Base-by-base conservation (phyloP, 2,797 vertebrate genomes). In the Anas acuta region DNA sequence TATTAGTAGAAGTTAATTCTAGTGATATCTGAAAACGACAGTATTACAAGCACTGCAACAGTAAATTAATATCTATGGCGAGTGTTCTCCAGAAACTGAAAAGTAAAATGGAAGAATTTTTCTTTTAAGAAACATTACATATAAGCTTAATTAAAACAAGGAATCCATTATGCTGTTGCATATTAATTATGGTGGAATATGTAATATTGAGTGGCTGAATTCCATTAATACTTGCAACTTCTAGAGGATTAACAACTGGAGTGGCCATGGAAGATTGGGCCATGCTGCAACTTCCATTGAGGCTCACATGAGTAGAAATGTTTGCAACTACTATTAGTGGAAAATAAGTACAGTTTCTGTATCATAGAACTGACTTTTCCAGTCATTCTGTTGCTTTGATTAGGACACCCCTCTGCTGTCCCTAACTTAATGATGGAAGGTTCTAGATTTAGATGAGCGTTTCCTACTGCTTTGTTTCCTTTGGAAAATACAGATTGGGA, bases 341-440 rank as follows among this genome's bases (percentile, higher is more conserved):
- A 37, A 56, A 0, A 0, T 22, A 6, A 0, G 6, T 18, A 51
- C 49, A 72, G 28, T 25, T 87, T 61, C 30, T 13, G 25, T 45
- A 4, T 13, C 58, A n/a, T 26, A 49, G 23, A 61, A 62, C 8
- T 66, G 15, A 47, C 70, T 80, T 75, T 58, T 37, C 32, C 28
- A 33, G 12, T 26, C 21, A 9, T 26, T 18, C 32, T 17, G 0
- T 71, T 65, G 32, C 60, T 78, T 69, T 57, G 35, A 26, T 3
- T 0, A 53, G 60, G 49, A 37, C 10, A 20, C 10, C 73, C 23
- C 35, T 62, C 49, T 75, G 25, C 62, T 51, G 39, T 35, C 64
- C 49, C 72, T 53, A 16, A 13, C 33, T 49, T 21, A 20, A 3
- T 22, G 37, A 47, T 30, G 20, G 15, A 53, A 32, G 49, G 13